A percentile compares a stretch with the other conserved stretches of the same genome.
These are phyloP conservation scores for fruit fly (Drosophila melanogaster) DNA, from an alignment of 1,140 invertebrate genomes.

Conservation along the genomic window Release_6_plus_ISO1_MT NT_033777.3:16513501-16514000, in stretches of 20 bases:
- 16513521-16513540: constrained; percentile 8
- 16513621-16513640: constrained; percentile 37
- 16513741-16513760: constrained; percentile 57
- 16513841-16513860: constrained; percentile 73
- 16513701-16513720: constrained; percentile 16
- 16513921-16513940: constrained; percentile 70
- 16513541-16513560: constrained; percentile 13
- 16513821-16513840: constrained; percentile 75
- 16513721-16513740: constrained; percentile 43
- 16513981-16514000: constrained; percentile 4
- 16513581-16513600: constrained; percentile 53
- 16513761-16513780: constrained; percentile 70
- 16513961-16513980: constrained; percentile 35
- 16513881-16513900: constrained; percentile 76
- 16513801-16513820: constrained; percentile 79
- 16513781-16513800: constrained; percentile 80
- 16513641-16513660: constrained; percentile 70
- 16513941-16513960: constrained; percentile 48
- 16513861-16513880: constrained; percentile 73
- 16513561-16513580: constrained; percentile 10
- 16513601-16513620: constrained; percentile 46
- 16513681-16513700: constrained; percentile 24
- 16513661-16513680: constrained; percentile 38
- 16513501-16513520: constrained; percentile 36
- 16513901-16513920: constrained; percentile 75